These are phyloP conservation scores for Peucedramus taeniatus DNA, from an alignment of 2,113 vertebrate genomes.

Conservation along the genomic window DNA sequence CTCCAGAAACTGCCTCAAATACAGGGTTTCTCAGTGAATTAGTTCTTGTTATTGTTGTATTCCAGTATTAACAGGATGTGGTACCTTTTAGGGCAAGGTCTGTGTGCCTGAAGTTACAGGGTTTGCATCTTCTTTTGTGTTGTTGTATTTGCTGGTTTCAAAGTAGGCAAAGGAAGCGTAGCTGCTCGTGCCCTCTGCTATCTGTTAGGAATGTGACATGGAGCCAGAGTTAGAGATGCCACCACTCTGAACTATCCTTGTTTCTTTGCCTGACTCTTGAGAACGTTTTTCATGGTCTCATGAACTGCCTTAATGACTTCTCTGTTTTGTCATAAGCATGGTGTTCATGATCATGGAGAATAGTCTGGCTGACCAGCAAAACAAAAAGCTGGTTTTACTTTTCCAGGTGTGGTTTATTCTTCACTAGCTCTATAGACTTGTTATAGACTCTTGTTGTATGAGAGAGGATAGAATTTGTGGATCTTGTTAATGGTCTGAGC, in stretches of 20 bases:
- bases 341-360: neutral
- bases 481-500: neutral
- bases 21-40: neutral
- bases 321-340: accelerated
- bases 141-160: neutral
- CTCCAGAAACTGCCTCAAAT: neutral
- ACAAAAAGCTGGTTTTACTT: neutral
- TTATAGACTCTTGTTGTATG: neutral
- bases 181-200: neutral
- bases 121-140: neutral
- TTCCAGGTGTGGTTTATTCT: neutral
- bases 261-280: neutral
- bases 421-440: neutral
- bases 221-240: neutral
- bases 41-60: neutral
- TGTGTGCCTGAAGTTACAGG: neutral
- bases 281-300: neutral
- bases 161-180: neutral
- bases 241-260: neutral
- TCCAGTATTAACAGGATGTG: neutral
- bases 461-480: neutral
- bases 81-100: neutral
- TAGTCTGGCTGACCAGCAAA: neutral
- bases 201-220: neutral
- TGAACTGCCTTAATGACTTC: neutral